Conservation (phyloP, 2,888 invertebrate species). For the Lasioglossum oenotherae region DNA sequence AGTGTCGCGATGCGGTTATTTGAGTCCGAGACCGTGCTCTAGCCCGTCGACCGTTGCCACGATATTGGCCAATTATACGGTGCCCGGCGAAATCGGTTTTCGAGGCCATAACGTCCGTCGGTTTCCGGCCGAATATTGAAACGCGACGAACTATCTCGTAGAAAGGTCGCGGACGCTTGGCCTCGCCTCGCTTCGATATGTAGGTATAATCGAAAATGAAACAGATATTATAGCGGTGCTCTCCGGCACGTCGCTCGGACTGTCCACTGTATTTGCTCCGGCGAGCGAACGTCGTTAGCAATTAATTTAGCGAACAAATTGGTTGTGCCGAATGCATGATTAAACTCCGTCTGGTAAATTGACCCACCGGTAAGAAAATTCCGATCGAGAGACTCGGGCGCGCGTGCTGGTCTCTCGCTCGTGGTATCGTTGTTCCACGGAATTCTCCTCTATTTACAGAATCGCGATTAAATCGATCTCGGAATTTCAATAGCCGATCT, state of each 20-base stretch:
- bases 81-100: slow-evolving; percentile 63
- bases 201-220: slow-evolving; percentile 63
- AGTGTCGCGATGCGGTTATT: slow-evolving; percentile 8
- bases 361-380: slow-evolving; percentile 43
- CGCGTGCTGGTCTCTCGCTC: slow-evolving; percentile 12
- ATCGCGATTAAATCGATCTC: slow-evolving; percentile 45
- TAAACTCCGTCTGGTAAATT: slow-evolving; percentile 43
- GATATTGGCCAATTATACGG: slow-evolving; percentile 56
- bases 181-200: not conserved
- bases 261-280: slow-evolving; percentile 36
- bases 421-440: slow-evolving; percentile 21
- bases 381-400: not conserved
- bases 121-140: slow-evolving; percentile 68
- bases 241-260: slow-evolving; percentile 13
- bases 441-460: slow-evolving; percentile 39
- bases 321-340: slow-evolving; percentile 50
- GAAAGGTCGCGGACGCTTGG: slow-evolving; percentile 6
- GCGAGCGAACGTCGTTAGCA: slow-evolving; percentile 45
- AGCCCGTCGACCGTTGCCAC: slow-evolving; percentile 27
- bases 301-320: slow-evolving; percentile 60
- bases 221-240: slow-evolving; percentile 57
- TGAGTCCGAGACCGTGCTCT: not conserved
- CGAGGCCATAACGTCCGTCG: slow-evolving; percentile 44
- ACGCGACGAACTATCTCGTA: slow-evolving; percentile 64
- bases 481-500: slow-evolving; percentile 41